phyloP scores from a whole-genome alignment of 2,113 vertebrate genomes.

The Redunca redunca region DNA sequence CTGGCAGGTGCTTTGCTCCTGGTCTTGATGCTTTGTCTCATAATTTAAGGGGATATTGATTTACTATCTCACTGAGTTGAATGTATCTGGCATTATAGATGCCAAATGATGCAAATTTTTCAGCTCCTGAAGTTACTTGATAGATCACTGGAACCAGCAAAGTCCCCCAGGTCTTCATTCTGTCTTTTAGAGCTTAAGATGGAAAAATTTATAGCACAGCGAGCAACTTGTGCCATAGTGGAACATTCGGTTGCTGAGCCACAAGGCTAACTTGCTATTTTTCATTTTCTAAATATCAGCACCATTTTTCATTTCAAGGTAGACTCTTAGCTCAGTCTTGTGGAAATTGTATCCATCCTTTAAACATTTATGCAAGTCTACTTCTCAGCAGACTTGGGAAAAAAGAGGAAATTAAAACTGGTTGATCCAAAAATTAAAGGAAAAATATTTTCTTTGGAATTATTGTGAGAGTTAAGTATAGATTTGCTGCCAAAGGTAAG shows the following conservation, averaged over 20 bases:
- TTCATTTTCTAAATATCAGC: slow-evolving; percentile 73
- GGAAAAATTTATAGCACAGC: slow-evolving; percentile 64
- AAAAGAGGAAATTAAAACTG: slow-evolving; percentile 8
- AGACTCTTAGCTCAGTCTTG: slow-evolving; percentile 52
- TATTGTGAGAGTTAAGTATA: not conserved
- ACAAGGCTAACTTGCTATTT: slow-evolving; percentile 62
- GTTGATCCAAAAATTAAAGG: not conserved
- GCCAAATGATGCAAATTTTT: slow-evolving; percentile 68
- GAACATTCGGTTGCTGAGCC: slow-evolving; percentile 53
- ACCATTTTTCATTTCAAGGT: slow-evolving; percentile 72
- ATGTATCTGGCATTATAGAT: slow-evolving; percentile 47
- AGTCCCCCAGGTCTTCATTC: slow-evolving; percentile 55
- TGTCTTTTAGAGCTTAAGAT: slow-evolving; percentile 58
- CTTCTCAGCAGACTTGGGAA: slow-evolving; percentile 42
- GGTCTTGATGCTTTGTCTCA: slow-evolving; percentile 45
- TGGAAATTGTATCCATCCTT: slow-evolving; percentile 66
- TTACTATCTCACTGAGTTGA: slow-evolving; percentile 60
- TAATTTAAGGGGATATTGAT: slow-evolving; percentile 67
- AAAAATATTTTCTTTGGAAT: slow-evolving; percentile 10
- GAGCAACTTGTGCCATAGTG: slow-evolving; percentile 33
- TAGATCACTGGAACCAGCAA: slow-evolving; percentile 66
- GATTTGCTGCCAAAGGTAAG: not conserved
- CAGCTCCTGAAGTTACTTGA: slow-evolving; percentile 44
- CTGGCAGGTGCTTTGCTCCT: slow-evolving; percentile 24
- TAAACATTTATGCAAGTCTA: slow-evolving; percentile 24